Base-by-base conservation (phyloP, 2,888 invertebrate genomes). In the Desoria tigrina region DNA sequence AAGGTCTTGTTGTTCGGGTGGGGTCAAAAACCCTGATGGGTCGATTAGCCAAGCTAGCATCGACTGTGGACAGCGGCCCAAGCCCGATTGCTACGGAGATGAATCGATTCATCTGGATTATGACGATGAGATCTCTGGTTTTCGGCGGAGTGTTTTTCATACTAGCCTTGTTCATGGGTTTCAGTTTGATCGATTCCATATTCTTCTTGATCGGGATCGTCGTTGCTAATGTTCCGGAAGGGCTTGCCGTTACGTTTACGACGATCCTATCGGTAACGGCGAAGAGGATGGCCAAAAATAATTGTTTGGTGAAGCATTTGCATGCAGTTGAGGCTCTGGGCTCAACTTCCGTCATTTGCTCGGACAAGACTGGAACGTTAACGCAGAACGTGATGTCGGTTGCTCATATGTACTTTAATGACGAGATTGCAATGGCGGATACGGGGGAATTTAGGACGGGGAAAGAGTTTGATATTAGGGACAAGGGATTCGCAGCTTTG, bases 31-130 rank as follows among this genome's bases (percentile, higher is more conserved):
- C 88, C 68, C 87, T 90, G 67, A 87, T 87, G 81, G 89, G 89
- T 27, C 85, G 86, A 78, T 88, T 89, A 65, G 88, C 88, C 14
- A 86, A 86, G 32, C 78, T 89, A 62, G 86, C 88, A 0, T 85
- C 87, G 0, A 27, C 24, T 11, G 78, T 89, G 45, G 81, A 85
- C 73, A 84, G 86, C 72, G 86, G 85, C 69, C 85, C 87, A 78
- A 90, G 91, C 0, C 90, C 90, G 1, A 88, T 92, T 66, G 87
- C 88, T 28, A 86, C 85, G 76, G 90, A 92, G 81, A 88, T 92
- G 72, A 83, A 81, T 32, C 86, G 88, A 77, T 90, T 91, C 79
- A 87, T 91, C 77, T 87, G 86, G 78, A 79, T 90, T 65, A 87
- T 90, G 72, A 86, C 84, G 37, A 82, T 82, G 16, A 86, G 88